Evolutionary conservation across 2,113 vertebrate species (phyloP).

Genomic region (Apteryx owenii): DNA sequence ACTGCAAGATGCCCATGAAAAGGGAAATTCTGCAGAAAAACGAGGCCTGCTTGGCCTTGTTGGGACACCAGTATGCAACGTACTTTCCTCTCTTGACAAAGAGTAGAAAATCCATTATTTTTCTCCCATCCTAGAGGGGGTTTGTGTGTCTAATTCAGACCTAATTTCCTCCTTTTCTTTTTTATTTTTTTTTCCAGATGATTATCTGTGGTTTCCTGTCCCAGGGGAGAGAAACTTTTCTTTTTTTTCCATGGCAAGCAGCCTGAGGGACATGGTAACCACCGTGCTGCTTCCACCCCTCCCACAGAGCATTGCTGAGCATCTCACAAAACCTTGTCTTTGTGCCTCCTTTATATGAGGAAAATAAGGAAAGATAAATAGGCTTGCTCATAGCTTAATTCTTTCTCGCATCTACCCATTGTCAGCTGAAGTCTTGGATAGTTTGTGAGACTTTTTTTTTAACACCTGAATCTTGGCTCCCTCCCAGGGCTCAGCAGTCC

Average conservation of each 20-base stretch:
- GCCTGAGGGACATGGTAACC: neutral
- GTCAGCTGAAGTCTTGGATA: neutral
- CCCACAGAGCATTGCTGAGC: neutral
- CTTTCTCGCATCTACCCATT: neutral
- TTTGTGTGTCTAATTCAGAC: neutral
- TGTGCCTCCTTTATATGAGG: neutral
- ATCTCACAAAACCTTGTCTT: neutral
- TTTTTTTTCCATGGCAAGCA: neutral
- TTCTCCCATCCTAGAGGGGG: neutral
- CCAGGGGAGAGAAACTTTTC: neutral
- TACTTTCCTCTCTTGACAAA: neutral
- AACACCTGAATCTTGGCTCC: neutral
- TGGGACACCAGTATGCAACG: neutral
- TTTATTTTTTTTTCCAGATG: too few species aligned
- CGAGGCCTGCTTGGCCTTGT: neutral
- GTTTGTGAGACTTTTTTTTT: neutral
- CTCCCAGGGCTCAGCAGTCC: neutral
- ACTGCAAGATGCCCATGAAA: neutral
- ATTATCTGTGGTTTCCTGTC: neutral
- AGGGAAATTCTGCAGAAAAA: neutral
- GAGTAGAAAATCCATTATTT: neutral
- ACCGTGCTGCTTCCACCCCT: neutral
- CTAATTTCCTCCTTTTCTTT: neutral
- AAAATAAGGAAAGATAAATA: neutral
- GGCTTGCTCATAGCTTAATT: neutral